phyloP scores from a whole-genome alignment of 2,797 vertebrate genomes.

The Onychomys arenicola region DNA sequence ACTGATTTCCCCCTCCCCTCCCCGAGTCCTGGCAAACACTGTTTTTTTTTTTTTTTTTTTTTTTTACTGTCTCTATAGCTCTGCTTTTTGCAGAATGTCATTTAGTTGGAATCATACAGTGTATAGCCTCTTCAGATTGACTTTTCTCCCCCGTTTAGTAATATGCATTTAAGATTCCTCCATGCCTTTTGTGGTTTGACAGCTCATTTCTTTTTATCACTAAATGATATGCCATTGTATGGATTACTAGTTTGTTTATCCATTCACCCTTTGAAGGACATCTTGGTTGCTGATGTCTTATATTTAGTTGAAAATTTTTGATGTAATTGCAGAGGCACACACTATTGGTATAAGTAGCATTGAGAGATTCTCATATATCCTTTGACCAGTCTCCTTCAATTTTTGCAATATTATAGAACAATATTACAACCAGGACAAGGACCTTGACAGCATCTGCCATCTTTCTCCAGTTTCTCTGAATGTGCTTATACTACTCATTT shows the following conservation, averaged over 20 bases:
- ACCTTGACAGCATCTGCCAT: background rate
- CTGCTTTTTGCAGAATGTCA: constrained; percentile 46
- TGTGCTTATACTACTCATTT: background rate
- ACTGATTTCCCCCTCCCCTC: background rate
- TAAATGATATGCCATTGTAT: constrained; percentile 55
- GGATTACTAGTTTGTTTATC: constrained; percentile 49
- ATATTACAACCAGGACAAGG: background rate
- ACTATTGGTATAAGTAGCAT: background rate
- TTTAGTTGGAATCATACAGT: background rate
- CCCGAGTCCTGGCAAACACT: background rate
- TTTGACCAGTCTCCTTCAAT: background rate
- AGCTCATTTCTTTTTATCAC: constrained; percentile 67
- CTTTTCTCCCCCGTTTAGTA: constrained; percentile 39
- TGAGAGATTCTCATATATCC: background rate
- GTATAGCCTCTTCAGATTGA: constrained; percentile 2
- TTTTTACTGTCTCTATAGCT: background rate
- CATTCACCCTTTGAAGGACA: constrained; percentile 54
- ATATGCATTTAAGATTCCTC: constrained; percentile 47
- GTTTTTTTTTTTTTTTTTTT: background rate
- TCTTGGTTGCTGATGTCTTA: constrained; percentile 58
- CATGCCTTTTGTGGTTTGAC: constrained; percentile 55
- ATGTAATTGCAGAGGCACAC: constrained; percentile 18
- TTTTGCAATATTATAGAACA: constrained; percentile 15
- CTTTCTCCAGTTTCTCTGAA: constrained; percentile 9
- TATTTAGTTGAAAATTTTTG: constrained; percentile 36